Evolutionary conservation across 2,113 vertebrate genomes (phyloP), one percentile per base, ranked within the genome.

Genomic region (Mystacornis crossleyi): DNA sequence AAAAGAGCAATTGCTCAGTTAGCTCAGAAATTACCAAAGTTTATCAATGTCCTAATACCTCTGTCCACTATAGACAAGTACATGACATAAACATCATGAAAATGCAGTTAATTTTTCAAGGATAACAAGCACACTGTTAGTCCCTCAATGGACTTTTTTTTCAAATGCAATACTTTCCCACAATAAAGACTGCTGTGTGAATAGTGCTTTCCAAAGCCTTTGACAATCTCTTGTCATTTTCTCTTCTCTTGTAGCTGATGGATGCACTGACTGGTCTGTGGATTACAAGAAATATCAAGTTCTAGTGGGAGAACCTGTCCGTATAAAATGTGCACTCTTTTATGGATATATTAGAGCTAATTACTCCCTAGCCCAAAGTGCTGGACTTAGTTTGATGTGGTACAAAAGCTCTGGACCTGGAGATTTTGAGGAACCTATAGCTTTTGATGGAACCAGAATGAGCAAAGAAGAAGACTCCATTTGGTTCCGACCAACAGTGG

Each of bases 401-500:
- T 99, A 99, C 97, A 99, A 99, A 98, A 99, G 99, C 93, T 98
- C 99, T 33, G 99, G 99, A 73, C 99, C 99, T 28, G 99, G 99
- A 80, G 99, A 99, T 97, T 99, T 99, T 94, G 99, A 99, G 97
- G 99, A 99, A 92, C 99, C 99, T 86, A 99, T 99, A 97, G 99
- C 99, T 81, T 99, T 99, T 88, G 99, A 99, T 81, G 99, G 99
- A 81, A 97, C 98, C 58, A 99, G 98, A 96, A 99, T 99, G 99
- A 99, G 99, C 98, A 99, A 99, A 97, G 99, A 99, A 97, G 99
- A 99, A 96, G 99, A 99, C 43, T 99, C 99, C 91, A 99, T 99
- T 97, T 99, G 99, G 99, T 99, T 99, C 98, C 98, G 99, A 78
- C 99, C 99, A 12, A 99, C 99, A 8, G 98, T 99, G 87, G 97